Base-by-base conservation (phyloP, 1,140 invertebrate species). In the Colletes latitarsis region DNA sequence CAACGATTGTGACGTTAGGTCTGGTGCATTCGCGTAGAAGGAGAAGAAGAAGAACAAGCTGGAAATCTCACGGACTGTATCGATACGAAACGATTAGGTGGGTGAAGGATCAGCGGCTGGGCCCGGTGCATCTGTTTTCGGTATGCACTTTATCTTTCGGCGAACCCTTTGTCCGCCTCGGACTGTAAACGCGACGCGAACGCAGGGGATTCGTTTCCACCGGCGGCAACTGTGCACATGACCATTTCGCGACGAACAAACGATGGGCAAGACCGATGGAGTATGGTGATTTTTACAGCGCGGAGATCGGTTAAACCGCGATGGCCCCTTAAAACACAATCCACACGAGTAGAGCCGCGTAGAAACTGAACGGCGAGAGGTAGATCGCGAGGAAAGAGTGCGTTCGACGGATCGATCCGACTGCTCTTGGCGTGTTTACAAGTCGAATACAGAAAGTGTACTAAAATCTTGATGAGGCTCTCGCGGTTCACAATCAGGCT, bases 381-480 rank as follows among this genome's bases (percentile, higher is more conserved):
- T 39, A 8, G 5, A 17, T 4, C 43, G 39, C 64, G 64, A 17
- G n/a, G 8, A 46, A 41, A 14, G 60, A n/a, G 30, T 39, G 14
- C 3, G 2, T 39, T 63, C 43, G 43, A 49, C 63, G 63, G 49
- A 64, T 64, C 52, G 30, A 49, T 53, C 21, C 39, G 67, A 19
- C 12, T 39, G 2, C 19, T 10, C 55, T 46, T 15, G 53, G 53
- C 78, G 73, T 74, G 84, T 76, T 84, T 80, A 74, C 86, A 81
- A 85, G 80, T 81, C 82, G 89, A 85, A 89, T 83, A 75, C 82
- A 85, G 85, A 83, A 86, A 82, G 81, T 82, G 82, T 63, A 90
- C 89, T 90, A 88, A 90, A 82, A 66, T 75, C 71, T 76, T 64
- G 80, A 77, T 64, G 52, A 57, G 63, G n/a, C 82, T 66, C 82